A percentile compares a stretch with the other conserved stretches of the same genome.
Conservation (phyloP, 2,797 vertebrate genomes). For the Danio kyathit region DNA sequence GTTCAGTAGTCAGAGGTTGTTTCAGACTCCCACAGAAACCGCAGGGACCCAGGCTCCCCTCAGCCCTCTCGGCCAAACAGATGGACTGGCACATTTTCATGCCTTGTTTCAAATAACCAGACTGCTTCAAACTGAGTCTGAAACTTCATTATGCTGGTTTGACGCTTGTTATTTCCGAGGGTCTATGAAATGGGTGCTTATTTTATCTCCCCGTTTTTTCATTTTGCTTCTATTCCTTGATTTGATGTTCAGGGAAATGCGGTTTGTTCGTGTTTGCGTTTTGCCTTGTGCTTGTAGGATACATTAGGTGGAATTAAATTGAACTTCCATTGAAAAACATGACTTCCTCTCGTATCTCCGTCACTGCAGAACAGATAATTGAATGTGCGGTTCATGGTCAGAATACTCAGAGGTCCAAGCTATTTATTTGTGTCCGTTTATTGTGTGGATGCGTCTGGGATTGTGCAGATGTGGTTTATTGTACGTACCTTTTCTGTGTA, state of each 20-base stretch:
- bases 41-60: constrained; percentile 15
- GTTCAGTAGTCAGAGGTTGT: constrained; percentile 33
- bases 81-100: constrained; percentile 54
- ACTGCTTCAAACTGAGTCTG: constrained; percentile 7
- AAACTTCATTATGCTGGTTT: constrained; percentile 48
- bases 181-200: constrained; percentile 14
- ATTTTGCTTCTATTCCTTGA: constrained; percentile 18
- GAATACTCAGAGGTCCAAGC: constrained; percentile 33
- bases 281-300: constrained; percentile 10
- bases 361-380: constrained; percentile 31
- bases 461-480: constrained; percentile 16
- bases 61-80: constrained; percentile 39
- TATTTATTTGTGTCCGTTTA: constrained; percentile 37
- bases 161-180: background rate
- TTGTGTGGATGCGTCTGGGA: constrained; percentile 11
- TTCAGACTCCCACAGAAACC: constrained; percentile 48
- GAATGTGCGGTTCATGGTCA: constrained; percentile 46
- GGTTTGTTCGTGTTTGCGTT: constrained; percentile 11
- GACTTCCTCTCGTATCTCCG: background rate
- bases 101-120: constrained; percentile 34
- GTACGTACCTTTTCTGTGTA: background rate
- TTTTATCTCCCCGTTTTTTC: constrained; percentile 18
- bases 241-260: constrained; percentile 19
- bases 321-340: constrained; percentile 36
- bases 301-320: constrained; percentile 43